Evolutionary conservation across 2,888 invertebrate genomes (phyloP).

Genomic region (Rugalucina vietnamica): DNA sequence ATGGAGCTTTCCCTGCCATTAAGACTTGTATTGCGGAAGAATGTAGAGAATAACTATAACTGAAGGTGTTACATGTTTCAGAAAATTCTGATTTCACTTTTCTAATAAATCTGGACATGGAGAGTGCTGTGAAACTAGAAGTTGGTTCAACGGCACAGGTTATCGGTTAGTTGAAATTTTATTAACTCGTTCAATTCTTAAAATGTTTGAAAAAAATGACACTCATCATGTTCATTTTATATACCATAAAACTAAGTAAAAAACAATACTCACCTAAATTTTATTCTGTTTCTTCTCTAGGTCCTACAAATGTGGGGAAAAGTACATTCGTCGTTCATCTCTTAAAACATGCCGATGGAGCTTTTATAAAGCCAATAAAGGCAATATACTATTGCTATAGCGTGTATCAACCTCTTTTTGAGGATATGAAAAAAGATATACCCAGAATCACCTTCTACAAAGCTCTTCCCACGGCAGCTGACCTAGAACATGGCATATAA

Average conservation of each 20-base stretch:
- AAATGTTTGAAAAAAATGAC: background rate
- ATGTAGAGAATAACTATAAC: conserved; percentile 2
- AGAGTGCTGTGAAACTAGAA: conserved; percentile 37
- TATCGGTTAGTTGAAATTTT: conserved; percentile 34
- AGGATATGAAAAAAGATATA: conserved; percentile 49
- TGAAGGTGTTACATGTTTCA: conserved; percentile 7
- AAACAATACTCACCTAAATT: background rate
- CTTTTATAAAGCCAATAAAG: conserved; percentile 45
- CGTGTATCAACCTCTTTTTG: conserved; percentile 58
- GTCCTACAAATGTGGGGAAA: conserved; percentile 50
- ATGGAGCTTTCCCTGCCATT: too few species aligned
- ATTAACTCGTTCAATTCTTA: too few species aligned
- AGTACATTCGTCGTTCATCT: conserved; percentile 44
- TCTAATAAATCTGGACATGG: conserved; percentile 27
- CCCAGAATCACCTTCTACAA: conserved; percentile 46
- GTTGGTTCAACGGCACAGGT: conserved; percentile 45
- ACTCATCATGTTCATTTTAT: too few species aligned
- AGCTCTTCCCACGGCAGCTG: conserved; percentile 40
- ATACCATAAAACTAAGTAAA: background rate
- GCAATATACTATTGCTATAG: conserved; percentile 50
- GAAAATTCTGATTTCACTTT: conserved; percentile 32
- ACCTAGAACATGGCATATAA: conserved; percentile 47
- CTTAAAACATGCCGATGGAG: conserved; percentile 44
- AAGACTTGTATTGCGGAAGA: too few species aligned
- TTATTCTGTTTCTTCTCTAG: background rate